Evolutionary conservation across 2,797 vertebrate species (phyloP).

Genomic region (Sebastes variabilis): DNA sequence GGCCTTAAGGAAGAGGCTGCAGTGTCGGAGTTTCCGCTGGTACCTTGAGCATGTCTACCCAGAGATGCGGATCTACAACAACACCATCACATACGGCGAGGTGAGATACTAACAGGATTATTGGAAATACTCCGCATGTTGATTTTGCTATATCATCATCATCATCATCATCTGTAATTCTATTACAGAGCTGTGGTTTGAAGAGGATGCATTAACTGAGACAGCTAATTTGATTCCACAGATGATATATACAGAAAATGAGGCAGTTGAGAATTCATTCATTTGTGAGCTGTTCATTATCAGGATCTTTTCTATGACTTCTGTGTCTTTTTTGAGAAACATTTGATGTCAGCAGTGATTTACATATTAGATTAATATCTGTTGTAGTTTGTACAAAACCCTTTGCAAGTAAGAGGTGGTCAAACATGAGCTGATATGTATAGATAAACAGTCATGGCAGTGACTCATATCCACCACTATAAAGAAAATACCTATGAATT

Average conservation of each 20-base stretch:
- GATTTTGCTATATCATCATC: neutral
- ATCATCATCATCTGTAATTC: constrained; percentile 4
- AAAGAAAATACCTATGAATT: constrained; percentile 14
- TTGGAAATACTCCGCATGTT: neutral
- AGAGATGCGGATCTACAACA: constrained; percentile 97
- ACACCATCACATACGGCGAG: constrained; percentile 98
- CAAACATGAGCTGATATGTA: neutral
- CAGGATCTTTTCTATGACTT: neutral
- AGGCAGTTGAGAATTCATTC: neutral
- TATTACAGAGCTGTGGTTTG: constrained; percentile 20
- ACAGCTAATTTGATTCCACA: constrained; percentile 17
- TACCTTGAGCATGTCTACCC: constrained; percentile 98
- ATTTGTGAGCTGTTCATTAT: constrained; percentile 12
- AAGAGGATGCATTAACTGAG: constrained; percentile 9
- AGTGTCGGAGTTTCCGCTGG: constrained; percentile 96
- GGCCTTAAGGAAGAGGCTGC: constrained; percentile 91
- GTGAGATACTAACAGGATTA: constrained; percentile 77
- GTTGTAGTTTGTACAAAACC: neutral
- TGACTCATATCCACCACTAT: neutral
- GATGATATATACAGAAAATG: constrained; percentile 30
- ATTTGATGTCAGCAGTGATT: neutral
- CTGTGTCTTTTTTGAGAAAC: constrained; percentile 2
- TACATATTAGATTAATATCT: neutral
- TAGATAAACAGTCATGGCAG: neutral
- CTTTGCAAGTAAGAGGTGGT: neutral